Evolutionary conservation across 2,113 vertebrate species (phyloP), one percentile per base, ranked within the genome.

Genomic region (Marcusenius ussheri): DNA sequence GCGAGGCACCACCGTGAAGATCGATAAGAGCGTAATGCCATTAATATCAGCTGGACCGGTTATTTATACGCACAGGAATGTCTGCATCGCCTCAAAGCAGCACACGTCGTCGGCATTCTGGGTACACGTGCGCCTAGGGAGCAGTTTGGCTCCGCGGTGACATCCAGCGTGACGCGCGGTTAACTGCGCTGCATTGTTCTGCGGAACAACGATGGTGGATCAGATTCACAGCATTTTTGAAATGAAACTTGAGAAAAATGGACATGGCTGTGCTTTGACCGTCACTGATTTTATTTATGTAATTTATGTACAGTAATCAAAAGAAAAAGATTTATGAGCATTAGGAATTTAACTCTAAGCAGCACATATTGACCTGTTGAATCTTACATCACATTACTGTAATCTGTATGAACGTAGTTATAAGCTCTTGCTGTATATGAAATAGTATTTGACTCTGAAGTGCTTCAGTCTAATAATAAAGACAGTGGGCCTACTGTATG

Each of bases 11-110:
- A 24, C 17, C 19, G 15, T 24, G 11, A 21, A 88, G 53, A 58
- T 88, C 53, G 51, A 88, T 88, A 88, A 88, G 87, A 88, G 39
- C 87, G 62, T 88, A 62, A 88, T 53, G 50, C 50, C 21, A 15
- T 13, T 17, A 62, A 35, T 66, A 56, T 88, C 35, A 62, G 56
- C 31, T 53, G 53, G 51, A 53, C 13, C 53, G 19, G 87, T 88
- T 88, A 88, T 88, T 88, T 53, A 88, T 88, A 88, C 39, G 53
- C 27, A 42, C 87, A 45, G 51, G 51, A 58, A 87, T 87, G 49
- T 39, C 31, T 24, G 51, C 19, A 17, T 88, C 11, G 51, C 53
- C 51, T 42, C 35, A 45, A 45, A 53, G 87, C 35, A 88, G 39
- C 7, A 35, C 24, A 31, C 15, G 85, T 35, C 35, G 31, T 58